Base-by-base conservation (phyloP, 2,888 invertebrate genomes). In the Parelbella ahira region DNA sequence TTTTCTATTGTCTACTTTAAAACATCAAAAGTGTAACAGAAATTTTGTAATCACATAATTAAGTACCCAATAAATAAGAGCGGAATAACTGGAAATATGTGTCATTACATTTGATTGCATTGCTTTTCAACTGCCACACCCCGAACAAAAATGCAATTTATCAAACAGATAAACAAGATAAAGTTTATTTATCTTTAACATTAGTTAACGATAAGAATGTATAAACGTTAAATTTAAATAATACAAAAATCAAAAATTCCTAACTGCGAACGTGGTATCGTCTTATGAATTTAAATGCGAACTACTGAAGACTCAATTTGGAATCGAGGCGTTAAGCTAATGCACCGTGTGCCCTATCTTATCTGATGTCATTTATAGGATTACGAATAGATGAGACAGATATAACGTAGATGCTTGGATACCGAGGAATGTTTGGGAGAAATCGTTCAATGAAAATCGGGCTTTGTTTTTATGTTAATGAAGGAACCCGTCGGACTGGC, bases 391-490 rank as follows among this genome's bases (percentile, higher is more conserved):
- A 86, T 84, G 76, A 60, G 77, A 67, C 73, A 74, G 81, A 84
- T 80, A 82, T 61, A 68, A 67, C 66, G 58, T 77, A 71, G 77
- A 70, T 73, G 75, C 76, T 66, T 73, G 69, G 53, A 65, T 68
- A 63, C 58, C 68, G 58, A 71, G 73, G 80, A 80, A 79, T 75
- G 75, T 68, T 72, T 61, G 58, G 63, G 74, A 81, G 80, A 81
- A 79, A 82, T 81, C 75, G 63, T 77, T 75, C 79, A 78, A 71
- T 77, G 76, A 73, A 66, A 76, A 72, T 75, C 68, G 68, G 69
- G 69, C 82, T 83, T 86, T 82, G 83, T 84, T 81, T 86, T 79
- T 80, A 82, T 83, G 80, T 62, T 83, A 79, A 84, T 82, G 79
- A 75, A 48, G 49, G 55, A 72, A 79, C 81, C 74, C 59, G 84